Evolutionary conservation across 2,797 vertebrate species (phyloP), one percentile per base, ranked within the genome.

Genomic region (Artibeus lituratus): DNA sequence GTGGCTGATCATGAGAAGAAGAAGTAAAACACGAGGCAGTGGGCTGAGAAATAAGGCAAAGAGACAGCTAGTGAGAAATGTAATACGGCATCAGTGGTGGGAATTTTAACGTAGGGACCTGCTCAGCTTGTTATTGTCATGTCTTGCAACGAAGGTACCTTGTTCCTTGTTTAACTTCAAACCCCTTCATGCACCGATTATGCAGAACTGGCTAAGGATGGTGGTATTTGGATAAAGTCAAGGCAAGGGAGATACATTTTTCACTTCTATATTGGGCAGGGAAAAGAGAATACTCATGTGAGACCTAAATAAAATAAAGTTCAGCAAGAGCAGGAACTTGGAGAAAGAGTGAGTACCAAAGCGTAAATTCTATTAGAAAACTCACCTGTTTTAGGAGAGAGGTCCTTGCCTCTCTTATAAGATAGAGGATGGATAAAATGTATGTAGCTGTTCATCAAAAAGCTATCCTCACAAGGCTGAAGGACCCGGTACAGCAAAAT

Each of bases 401-500:
- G 14, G 19, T 72, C n/a, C 24, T 55, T 22, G 2, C 21, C 5
- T 74, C 18, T 70, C 59, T 84, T 32, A 3, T 10, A 44, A 83
- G 77, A 39, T 16, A 76, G 37, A 37, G 15, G 35, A 39, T 39
- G 4, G 22, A 69, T 59, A n/a, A 10, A 18, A 21, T 32, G 80
- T 77, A 11, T 35, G 7, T 8, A 42, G 59, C 26, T 77, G 44
- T 29, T 78, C 26, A 19, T 53, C 0, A 39, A 67, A 83, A 90
- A 69, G 44, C 10, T 70, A 39, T 57, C 11, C 18, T 96, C 37
- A 70, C 4, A 51, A 67, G 74, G 7, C 19, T 84, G 19, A 88
- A 95, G 65, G 70, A 57, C 35, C n/a, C 2, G 9, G 57, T 47
- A 96, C 92, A 95, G 51, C 7, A 47, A 65, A 70, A 26, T 32